Evolutionary conservation across 1,140 invertebrate species (phyloP).

Genomic region (Oncopodura yosiiana): DNA sequence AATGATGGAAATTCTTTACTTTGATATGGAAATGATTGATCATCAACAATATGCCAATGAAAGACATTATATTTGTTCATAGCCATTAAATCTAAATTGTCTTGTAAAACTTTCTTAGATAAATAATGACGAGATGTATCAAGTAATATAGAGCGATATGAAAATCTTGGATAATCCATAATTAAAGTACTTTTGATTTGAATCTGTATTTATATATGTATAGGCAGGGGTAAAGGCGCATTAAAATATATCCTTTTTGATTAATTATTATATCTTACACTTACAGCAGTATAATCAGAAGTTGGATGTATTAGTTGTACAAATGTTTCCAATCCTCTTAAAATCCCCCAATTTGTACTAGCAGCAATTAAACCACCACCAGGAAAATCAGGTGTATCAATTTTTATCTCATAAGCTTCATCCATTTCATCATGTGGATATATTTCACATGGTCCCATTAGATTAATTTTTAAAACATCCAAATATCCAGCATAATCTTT

Average conservation of each 20-base stretch:
- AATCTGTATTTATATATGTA: conserved; percentile 35
- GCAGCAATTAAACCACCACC: conserved; percentile 37
- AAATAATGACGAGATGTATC: conserved; percentile 77
- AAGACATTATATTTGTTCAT: conserved; percentile 86
- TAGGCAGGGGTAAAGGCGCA: conserved; percentile 4
- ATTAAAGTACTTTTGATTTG: conserved; percentile 48
- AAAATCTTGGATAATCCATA: conserved; percentile 60
- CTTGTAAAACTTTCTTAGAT: conserved; percentile 51
- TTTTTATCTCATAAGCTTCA: conserved; percentile 51
- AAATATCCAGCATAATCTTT: conserved; percentile 40
- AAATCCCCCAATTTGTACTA: conserved; percentile 33
- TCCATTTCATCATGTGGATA: conserved; percentile 56
- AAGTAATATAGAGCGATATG: conserved; percentile 64
- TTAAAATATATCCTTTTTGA: conserved; percentile 38
- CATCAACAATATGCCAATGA: conserved; percentile 90
- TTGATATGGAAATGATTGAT: conserved; percentile 79
- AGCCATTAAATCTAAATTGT: conserved; percentile 68
- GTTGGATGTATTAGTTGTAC: conserved; percentile 29
- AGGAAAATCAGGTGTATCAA: conserved; percentile 40
- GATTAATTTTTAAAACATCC: conserved; percentile 43
- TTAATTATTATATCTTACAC: conserved; percentile 16
- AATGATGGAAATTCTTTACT: conserved; percentile 63
- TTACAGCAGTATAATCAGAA: conserved; percentile 29
- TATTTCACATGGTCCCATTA: conserved; percentile 46
- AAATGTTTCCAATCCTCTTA: conserved; percentile 34